phyloP scores from a whole-genome alignment of 1,140 invertebrate species.

The Anthonomus grandis region DNA sequence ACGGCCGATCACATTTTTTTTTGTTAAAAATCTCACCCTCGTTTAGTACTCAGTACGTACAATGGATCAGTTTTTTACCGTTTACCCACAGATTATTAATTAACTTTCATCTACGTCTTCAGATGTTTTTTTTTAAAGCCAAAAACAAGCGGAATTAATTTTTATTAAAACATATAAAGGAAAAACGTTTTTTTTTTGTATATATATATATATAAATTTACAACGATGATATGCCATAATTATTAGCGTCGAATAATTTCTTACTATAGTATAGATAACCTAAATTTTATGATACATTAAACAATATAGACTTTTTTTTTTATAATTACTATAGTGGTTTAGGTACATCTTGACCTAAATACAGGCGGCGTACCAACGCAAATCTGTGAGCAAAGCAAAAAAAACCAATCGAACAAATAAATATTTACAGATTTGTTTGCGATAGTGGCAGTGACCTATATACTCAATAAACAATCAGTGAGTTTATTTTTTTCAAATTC shows the following conservation, averaged over 20 bases:
- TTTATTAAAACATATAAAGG: neutral
- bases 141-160: neutral
- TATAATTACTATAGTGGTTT: too few relatives aligned
- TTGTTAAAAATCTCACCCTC: conserved; percentile 42
- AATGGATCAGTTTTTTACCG: conserved; percentile 43
- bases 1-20: conserved; percentile 30
- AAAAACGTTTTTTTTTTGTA: neutral
- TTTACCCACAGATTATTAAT: conserved; percentile 40
- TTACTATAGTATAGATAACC: too few relatives aligned
- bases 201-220: neutral
- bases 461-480: conserved; percentile 24
- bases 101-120: neutral
- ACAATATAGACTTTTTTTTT: too few relatives aligned
- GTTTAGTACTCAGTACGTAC: conserved; percentile 49
- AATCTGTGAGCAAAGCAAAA: conserved; percentile 38
- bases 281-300: too few relatives aligned
- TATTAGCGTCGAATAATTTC: too few relatives aligned
- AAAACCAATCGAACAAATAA: conserved; percentile 43
- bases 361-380: conserved; percentile 9
- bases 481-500: neutral
- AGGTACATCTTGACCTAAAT: too few relatives aligned
- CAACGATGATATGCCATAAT: conserved; percentile 26
- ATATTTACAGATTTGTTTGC: conserved; percentile 36
- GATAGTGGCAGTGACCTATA: conserved; percentile 44
- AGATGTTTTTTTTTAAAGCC: neutral